Conservation (phyloP, 2,113 vertebrate genomes). For the Galemys pyrenaicus region DNA sequence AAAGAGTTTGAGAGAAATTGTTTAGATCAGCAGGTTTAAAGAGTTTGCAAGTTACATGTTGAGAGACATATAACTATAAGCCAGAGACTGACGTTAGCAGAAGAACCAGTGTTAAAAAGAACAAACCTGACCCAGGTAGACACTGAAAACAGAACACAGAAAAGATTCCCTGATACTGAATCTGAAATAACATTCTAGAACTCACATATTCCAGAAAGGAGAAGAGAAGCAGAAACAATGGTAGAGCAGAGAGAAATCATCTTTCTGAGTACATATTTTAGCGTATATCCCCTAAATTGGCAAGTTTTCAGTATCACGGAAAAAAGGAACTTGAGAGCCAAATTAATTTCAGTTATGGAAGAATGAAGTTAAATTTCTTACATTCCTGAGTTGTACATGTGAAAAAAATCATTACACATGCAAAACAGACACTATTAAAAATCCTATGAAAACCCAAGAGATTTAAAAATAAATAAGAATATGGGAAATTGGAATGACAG, state of each 20-base stretch:
- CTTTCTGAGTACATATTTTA: neutral
- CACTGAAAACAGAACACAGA: neutral
- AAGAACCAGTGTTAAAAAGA: neutral
- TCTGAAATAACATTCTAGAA: neutral
- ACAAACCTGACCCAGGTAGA: neutral
- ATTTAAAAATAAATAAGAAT: neutral
- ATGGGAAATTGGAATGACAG: neutral
- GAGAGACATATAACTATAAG: neutral
- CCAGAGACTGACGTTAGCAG: neutral
- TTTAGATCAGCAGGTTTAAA: neutral
- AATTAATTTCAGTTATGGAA: constrained; percentile 41
- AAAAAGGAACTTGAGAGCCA: neutral
- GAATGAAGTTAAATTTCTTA: constrained; percentile 15
- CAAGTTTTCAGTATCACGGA: neutral
- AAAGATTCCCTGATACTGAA: neutral
- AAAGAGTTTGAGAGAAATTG: neutral
- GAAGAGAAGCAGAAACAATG: neutral
- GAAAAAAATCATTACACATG: neutral
- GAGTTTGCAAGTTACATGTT: neutral
- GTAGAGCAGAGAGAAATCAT: neutral
- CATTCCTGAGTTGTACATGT: neutral
- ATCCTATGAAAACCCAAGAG: neutral
- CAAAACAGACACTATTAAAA: neutral
- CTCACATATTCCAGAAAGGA: neutral
- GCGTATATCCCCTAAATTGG: neutral